Base-by-base conservation (phyloP, 1,140 invertebrate species). In the Zaprionus capensis region DNA sequence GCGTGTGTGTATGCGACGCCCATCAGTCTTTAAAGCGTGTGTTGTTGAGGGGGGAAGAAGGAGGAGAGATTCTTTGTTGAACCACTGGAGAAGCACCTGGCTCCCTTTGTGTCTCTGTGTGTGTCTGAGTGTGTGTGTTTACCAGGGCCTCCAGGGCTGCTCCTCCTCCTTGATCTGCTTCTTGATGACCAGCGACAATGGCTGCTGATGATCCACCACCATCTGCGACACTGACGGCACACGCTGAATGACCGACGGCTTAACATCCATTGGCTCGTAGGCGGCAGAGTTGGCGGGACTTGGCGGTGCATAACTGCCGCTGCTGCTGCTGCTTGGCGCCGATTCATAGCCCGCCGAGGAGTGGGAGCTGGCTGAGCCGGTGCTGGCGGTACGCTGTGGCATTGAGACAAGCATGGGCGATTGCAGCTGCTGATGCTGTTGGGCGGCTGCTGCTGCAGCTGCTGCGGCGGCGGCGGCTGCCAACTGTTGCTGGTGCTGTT, bases 91-190 rank as follows among this genome's bases (percentile, higher is more conserved):
- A 7, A 76, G 58, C 38, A 26, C 28, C 67, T 64, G 57, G 57
- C 55, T 41, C 34, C 6, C 15, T 31, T 31, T 26, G 22, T 22
- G 57, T 20, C 17, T 7, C 1, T 44, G 14, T 15, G 9, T 17
- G 12, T 22, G 28, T 53, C 20, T 53, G 20, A 11, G 4, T 11
- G 4, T 24, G 31, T 34, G 3, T 44, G 65, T 91, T 95, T 95
- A 96, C 96, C 96, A 97, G 1, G 96, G 96, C 80, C 96, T 94
- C 96, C 93, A 96, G 67, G 94, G 94, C 82, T 94, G 95, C 67
- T 94, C 94, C 53, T 94, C 93, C 4, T 86, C 82, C 78, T 88
- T 88, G 81, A 88, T 88, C 72, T 88, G 84, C 76, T 93, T 85
- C 71, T 93, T 88, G 58, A 92, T 90, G 6, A 97, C 96, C 58